Evolutionary conservation across 2,888 invertebrate species (phyloP), one percentile per base, ranked within the genome.

Genomic region (Latrodectus elegans): DNA sequence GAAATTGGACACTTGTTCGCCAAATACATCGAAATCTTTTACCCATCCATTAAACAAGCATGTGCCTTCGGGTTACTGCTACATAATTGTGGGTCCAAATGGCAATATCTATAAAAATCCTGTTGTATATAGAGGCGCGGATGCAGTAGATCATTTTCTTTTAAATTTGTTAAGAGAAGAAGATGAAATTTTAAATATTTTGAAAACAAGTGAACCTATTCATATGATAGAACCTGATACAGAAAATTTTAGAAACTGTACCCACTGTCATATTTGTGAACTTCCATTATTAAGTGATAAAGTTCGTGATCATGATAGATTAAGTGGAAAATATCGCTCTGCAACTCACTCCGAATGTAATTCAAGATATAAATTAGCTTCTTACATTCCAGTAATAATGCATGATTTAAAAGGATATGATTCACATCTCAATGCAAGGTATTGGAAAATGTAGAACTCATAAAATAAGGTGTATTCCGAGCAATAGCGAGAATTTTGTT

Each of bases 331-430:
- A 79, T 70, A 79, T 53, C 9, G 55, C n/a, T 52, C 53, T 26
- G 70, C 78, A 26, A 1, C 52, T 4, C 70, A 79, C n/a, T n/a
- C n/a, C 15, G 11, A 11, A 10, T 79, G 70, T 17, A 72, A 80
- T 11, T 51, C 60, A 72, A 64, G 38, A 4, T 60, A 49, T 51
- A 55, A 71, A 49, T 22, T 72, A 2, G 1, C 60, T 3, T 4
- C 12, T 9, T 14, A 80, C 9, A 72, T 80, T 11, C 80, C 49
- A 0, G 60, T 80, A 15, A 14, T 72, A 0, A 15, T 71, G 6
- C 80, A 80, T 71, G 72, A 80, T 15, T 70, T 79, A 55, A 52
- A n/a, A 53, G 53, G 26, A 4, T 70, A 79, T 53, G 78, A 79
- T 14, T 14, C 4, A 17, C 78, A 78, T 14, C 52, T 78, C 10